Conservation (phyloP, 2,888 invertebrate species). For the Octonoba sinensis region DNA sequence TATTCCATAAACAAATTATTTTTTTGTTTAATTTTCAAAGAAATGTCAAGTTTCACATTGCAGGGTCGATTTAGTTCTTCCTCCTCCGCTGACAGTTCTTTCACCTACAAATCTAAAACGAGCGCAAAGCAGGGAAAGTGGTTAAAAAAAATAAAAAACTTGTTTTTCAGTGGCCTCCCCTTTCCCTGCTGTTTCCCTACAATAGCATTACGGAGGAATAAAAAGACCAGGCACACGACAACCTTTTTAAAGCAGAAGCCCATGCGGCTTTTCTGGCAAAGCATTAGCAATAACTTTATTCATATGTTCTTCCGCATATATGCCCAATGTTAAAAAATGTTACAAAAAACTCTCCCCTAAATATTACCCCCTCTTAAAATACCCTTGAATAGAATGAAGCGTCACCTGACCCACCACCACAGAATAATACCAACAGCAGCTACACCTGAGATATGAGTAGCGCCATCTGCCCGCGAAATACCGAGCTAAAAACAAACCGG, state of each 20-base stretch:
- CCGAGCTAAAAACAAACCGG: constrained; percentile 39
- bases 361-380: not conserved
- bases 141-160: too few species aligned
- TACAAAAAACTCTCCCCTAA: constrained; percentile 17
- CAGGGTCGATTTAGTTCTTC: too few species aligned
- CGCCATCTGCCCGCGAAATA: constrained; percentile 44
- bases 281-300: constrained; percentile 59
- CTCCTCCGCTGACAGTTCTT: too few species aligned
- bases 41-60: too few species aligned
- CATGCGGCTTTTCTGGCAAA: constrained; percentile 41
- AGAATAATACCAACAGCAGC: constrained; percentile 1
- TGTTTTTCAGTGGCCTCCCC: not conserved
- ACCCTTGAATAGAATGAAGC: constrained; percentile 21
- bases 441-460: constrained; percentile 30
- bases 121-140: too few species aligned
- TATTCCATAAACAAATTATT: too few species aligned
- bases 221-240: constrained; percentile 45
- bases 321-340: constrained; percentile 36
- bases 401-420: constrained; percentile 22
- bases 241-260: constrained; percentile 24
- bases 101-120: too few species aligned
- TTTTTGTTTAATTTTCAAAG: too few species aligned
- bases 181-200: not conserved
- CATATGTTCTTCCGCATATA: constrained; percentile 45
- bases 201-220: constrained; percentile 5